phyloP scores from a whole-genome alignment of 2,888 invertebrate species.

The Eupithecia tripunctaria region DNA sequence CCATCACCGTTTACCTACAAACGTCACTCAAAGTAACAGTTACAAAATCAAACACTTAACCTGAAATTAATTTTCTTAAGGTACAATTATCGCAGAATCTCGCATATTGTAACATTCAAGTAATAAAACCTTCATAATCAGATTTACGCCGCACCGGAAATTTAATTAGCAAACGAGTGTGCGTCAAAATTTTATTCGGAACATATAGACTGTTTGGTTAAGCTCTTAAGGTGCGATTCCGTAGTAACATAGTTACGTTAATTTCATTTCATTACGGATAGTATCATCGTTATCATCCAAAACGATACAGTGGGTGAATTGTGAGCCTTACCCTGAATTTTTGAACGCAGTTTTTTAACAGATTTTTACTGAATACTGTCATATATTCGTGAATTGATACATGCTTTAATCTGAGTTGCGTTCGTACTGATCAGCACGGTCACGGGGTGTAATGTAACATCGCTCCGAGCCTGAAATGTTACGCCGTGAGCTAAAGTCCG shows the following conservation, averaged over 20 bases:
- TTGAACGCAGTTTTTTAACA: no score
- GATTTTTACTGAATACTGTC: no score
- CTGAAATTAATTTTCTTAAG: constrained; percentile 19
- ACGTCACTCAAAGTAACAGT: not conserved
- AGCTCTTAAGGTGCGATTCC: constrained; percentile 16
- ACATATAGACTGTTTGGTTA: constrained; percentile 46
- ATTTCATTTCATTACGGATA: not conserved
- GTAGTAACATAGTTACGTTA: not conserved
- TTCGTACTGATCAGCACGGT: no score
- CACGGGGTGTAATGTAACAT: no score
- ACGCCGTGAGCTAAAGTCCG: no score
- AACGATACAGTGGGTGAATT: not conserved
- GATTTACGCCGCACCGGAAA: constrained; percentile 52
- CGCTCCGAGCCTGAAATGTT: no score
- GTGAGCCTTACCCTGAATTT: not conserved
- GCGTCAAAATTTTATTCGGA: constrained; percentile 50
- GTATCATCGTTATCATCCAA: not conserved
- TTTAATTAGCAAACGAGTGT: constrained; percentile 56
- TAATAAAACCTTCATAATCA: constrained; percentile 57
- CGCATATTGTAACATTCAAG: constrained; percentile 33
- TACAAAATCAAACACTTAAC: not conserved
- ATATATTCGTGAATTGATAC: no score
- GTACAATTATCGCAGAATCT: constrained; percentile 1
- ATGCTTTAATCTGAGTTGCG: no score
- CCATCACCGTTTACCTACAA: not conserved